phyloP scores from a whole-genome alignment of 2,113 vertebrate genomes.

The Tachycineta bicolor region DNA sequence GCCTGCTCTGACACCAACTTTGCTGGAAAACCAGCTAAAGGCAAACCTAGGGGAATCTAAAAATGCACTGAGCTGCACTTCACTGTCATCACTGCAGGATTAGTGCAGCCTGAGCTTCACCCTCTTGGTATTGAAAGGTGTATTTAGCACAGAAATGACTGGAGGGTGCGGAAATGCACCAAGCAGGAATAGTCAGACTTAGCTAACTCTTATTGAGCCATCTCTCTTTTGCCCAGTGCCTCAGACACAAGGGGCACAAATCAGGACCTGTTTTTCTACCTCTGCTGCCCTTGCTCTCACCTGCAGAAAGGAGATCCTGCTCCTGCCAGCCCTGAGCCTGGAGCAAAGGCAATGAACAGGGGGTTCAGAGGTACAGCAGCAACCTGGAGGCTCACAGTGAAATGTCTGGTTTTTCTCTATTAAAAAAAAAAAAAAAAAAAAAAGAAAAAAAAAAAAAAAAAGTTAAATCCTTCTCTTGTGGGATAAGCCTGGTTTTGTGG shows the following conservation, averaged over 20 bases:
- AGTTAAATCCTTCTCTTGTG: neutral
- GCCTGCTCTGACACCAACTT: neutral
- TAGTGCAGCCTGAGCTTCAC: neutral
- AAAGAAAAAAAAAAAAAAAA: neutral
- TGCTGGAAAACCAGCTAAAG: neutral
- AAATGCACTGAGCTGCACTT: neutral
- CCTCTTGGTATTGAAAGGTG: neutral
- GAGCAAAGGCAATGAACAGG: fast-evolving
- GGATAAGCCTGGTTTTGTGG: neutral
- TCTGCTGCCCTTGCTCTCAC: neutral
- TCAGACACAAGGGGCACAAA: neutral
- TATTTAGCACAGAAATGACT: neutral
- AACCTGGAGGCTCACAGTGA: neutral
- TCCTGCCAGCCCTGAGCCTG: neutral
- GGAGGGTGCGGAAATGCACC: neutral
- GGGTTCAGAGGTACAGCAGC: neutral
- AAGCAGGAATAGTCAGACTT: neutral
- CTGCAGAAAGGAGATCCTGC: neutral
- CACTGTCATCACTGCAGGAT: neutral
- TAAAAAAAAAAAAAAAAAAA: neutral
- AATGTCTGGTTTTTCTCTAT: neutral
- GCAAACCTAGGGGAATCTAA: neutral
- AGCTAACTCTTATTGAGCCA: neutral
- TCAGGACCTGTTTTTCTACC: neutral
- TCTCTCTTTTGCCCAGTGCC: neutral